Conservation (phyloP, 2,797 vertebrate species). For the Coendou prehensilis region DNA sequence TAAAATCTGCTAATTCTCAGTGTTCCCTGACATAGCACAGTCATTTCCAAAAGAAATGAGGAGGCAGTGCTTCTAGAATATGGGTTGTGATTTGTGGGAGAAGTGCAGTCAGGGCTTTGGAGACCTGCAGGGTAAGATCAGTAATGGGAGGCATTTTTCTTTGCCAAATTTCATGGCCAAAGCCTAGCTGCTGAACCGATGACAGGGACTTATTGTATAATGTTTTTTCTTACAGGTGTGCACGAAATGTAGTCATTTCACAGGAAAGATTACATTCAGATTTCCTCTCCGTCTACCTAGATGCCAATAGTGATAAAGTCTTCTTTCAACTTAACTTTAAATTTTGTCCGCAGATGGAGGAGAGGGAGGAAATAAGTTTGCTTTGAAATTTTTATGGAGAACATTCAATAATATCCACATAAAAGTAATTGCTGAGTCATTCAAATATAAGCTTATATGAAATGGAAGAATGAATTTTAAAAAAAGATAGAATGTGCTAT, state of each 20-base stretch:
- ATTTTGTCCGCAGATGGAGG: not conserved
- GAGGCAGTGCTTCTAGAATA: not conserved
- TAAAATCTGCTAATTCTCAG: conserved; percentile 17
- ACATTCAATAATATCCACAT: not conserved
- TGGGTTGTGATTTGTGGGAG: not conserved
- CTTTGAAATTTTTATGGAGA: conserved; percentile 35
- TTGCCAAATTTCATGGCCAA: not conserved
- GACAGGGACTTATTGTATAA: not conserved
- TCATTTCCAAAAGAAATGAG: not conserved
- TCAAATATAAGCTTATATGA: conserved; percentile 46
- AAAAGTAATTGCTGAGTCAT: conserved; percentile 35
- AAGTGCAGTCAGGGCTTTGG: not conserved
- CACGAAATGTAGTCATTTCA: conserved; percentile 19
- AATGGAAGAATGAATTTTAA: not conserved
- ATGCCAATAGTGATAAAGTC: not conserved
- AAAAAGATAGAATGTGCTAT: conserved; percentile 24
- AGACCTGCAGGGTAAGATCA: not conserved
- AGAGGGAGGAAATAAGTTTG: not conserved
- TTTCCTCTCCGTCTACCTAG: conserved; percentile 34
- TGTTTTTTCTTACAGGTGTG: not conserved
- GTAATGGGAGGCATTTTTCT: not conserved
- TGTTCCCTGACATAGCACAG: not conserved
- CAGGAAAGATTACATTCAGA: conserved; percentile 32
- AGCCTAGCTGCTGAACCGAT: not conserved
- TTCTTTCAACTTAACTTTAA: conserved; percentile 52